Evolutionary conservation across 2,113 vertebrate species (phyloP).

Genomic region (Esox niger): DNA sequence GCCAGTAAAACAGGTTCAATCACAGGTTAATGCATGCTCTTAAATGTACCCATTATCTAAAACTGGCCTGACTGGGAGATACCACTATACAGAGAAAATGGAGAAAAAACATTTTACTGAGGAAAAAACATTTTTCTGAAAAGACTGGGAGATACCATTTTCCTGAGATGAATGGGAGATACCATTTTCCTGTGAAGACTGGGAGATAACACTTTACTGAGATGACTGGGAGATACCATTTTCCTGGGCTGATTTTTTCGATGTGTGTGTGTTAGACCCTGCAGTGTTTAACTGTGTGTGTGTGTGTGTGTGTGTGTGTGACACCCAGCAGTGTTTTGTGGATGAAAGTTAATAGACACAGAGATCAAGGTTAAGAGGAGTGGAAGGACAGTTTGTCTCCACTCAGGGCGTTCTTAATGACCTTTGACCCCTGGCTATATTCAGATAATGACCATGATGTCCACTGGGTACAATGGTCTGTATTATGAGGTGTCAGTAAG

Average conservation of each 20-base stretch:
- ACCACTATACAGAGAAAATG: too few species aligned
- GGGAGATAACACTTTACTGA: neutral
- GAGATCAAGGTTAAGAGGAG: neutral
- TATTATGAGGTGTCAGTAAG: constrained; percentile 14
- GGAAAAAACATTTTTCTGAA: too few species aligned
- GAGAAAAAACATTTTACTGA: too few species aligned
- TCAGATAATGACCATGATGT: too few species aligned
- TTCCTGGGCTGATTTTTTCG: too few species aligned
- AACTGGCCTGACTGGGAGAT: too few species aligned
- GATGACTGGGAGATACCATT: too few species aligned
- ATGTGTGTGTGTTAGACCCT: too few species aligned
- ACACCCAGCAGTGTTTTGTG: neutral
- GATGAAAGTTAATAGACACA: neutral
- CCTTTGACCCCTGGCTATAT: too few species aligned
- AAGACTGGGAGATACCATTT: neutral
- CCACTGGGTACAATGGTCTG: too few species aligned
- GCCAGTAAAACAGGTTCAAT: constrained; percentile 58
- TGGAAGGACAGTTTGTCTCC: neutral
- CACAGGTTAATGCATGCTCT: constrained; percentile 46
- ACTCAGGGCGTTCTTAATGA: neutral
- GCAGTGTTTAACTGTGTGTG: neutral
- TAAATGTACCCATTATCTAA: constrained; percentile 12
- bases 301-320: neutral
- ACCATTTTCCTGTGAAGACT: neutral
- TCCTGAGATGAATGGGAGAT: neutral